These are phyloP conservation scores for Chaetodon trifasciatus DNA, from an alignment of 2,797 vertebrate genomes.

Conservation along the genomic window DNA sequence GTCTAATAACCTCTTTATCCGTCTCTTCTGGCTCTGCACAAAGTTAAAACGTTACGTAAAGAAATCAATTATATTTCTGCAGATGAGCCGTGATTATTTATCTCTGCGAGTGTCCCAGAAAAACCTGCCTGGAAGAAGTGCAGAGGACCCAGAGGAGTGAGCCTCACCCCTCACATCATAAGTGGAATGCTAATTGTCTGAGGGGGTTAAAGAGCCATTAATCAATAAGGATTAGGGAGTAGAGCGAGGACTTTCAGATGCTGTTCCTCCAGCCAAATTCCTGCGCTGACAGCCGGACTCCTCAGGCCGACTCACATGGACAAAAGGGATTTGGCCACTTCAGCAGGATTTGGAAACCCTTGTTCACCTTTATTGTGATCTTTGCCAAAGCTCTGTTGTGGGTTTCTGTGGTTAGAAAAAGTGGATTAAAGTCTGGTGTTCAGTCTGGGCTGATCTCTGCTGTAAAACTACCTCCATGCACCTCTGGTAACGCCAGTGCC, in stretches of 20 bases:
- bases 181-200: slow-evolving; percentile 58
- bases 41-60: slow-evolving; percentile 29
- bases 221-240: slow-evolving; percentile 73
- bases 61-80: slow-evolving; percentile 27
- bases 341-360: slow-evolving; percentile 64
- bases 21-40: slow-evolving; percentile 25
- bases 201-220: slow-evolving; percentile 59
- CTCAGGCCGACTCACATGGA: slow-evolving; percentile 41
- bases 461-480: slow-evolving; percentile 9
- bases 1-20: slow-evolving; percentile 46
- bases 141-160: slow-evolving; percentile 20
- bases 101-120: neutral
- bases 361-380: slow-evolving; percentile 55
- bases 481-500: neutral
- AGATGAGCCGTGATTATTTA: slow-evolving; percentile 24
- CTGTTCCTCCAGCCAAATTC: slow-evolving; percentile 55
- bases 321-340: slow-evolving; percentile 68
- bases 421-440: slow-evolving; percentile 52
- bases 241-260: slow-evolving; percentile 46
- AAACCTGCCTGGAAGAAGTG: slow-evolving; percentile 20
- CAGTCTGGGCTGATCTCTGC: neutral
- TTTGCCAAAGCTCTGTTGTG: slow-evolving; percentile 53
- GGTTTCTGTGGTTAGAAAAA: slow-evolving; percentile 45
- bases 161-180: slow-evolving; percentile 38
- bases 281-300: slow-evolving; percentile 44